Conservation (phyloP, 2,797 vertebrate species). For the Clarias fuscus region DNA sequence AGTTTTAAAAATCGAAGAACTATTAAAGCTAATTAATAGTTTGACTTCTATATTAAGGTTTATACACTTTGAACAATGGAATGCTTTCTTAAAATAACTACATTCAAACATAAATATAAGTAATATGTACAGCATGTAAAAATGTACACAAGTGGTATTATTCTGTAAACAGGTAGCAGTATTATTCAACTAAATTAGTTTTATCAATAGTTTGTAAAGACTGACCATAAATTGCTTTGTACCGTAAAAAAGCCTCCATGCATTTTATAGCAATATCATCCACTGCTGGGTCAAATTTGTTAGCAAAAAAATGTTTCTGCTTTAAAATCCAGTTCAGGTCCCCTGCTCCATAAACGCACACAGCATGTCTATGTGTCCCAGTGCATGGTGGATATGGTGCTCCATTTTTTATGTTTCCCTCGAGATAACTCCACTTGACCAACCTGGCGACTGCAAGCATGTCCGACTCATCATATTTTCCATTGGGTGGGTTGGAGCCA, state of each 20-base stretch:
- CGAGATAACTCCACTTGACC: conserved; percentile 81
- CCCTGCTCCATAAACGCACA: conserved; percentile 85
- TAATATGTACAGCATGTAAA: background rate
- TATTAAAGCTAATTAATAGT: background rate
- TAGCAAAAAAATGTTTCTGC: conserved; percentile 86
- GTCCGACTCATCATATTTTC: conserved; percentile 82
- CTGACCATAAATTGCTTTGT: conserved; percentile 70
- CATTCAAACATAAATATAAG: background rate
- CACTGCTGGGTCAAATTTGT: conserved; percentile 87
- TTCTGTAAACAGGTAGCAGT: background rate
- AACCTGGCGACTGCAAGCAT: conserved; percentile 80
- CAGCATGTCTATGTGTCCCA: conserved; percentile 69
- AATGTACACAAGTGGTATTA: background rate
- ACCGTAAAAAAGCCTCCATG: conserved; percentile 80
- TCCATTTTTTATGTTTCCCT: conserved; percentile 77
- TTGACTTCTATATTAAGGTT: background rate
- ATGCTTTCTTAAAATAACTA: conserved; percentile 1
- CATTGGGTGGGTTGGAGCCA: conserved; percentile 69
- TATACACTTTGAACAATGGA: background rate
- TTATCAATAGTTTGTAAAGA: conserved; percentile 41
- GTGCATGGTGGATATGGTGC: conserved; percentile 81
- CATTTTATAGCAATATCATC: conserved; percentile 82
- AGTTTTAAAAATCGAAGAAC: background rate
- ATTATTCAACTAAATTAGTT: conserved; percentile 11
- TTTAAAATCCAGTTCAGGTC: conserved; percentile 83